Evolutionary conservation across 1,140 invertebrate species (phyloP).

Genomic region (Branchinecta lindahli): DNA sequence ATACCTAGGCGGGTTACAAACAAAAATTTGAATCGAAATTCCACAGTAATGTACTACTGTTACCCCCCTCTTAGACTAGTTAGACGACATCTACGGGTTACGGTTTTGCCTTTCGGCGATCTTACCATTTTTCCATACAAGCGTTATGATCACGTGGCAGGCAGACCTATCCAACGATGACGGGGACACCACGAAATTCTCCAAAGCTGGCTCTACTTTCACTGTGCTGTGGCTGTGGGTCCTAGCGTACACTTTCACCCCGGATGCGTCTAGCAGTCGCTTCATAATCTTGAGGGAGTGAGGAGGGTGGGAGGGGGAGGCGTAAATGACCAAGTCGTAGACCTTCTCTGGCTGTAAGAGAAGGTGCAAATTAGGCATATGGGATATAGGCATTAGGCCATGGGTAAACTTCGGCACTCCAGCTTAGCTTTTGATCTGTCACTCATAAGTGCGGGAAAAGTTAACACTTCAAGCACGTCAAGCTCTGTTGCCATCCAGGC

Average conservation of each 20-base stretch:
- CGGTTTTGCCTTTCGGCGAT: conserved; percentile 11
- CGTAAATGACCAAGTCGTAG: conserved; percentile 49
- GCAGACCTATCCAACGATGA: conserved; percentile 24
- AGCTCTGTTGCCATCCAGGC: too few relatives aligned
- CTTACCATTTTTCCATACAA: conserved; percentile 62
- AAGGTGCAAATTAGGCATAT: conserved; percentile 26
- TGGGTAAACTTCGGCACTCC: too few relatives aligned
- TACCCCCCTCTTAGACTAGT: too few relatives aligned
- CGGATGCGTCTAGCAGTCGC: conserved; percentile 34
- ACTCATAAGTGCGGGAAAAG: too few relatives aligned
- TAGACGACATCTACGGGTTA: too few relatives aligned
- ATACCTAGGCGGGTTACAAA: too few relatives aligned
- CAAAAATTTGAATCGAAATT: too few relatives aligned
- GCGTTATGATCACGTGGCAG: conserved; percentile 38
- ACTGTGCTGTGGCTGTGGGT: conserved; percentile 46
- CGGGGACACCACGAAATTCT: conserved; percentile 26
- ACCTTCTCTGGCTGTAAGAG: conserved; percentile 33
- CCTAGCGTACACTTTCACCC: conserved; percentile 38
- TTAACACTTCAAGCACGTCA: too few relatives aligned
- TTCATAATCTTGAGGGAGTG: conserved; percentile 46
- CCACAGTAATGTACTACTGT: too few relatives aligned
- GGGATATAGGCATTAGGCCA: too few relatives aligned
- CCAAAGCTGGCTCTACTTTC: conserved; percentile 29
- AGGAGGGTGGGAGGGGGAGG: conserved; percentile 45
- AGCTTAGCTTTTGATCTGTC: too few relatives aligned